Conservation (phyloP, 1,140 invertebrate species). For the Dinoponera quadriceps region DNA sequence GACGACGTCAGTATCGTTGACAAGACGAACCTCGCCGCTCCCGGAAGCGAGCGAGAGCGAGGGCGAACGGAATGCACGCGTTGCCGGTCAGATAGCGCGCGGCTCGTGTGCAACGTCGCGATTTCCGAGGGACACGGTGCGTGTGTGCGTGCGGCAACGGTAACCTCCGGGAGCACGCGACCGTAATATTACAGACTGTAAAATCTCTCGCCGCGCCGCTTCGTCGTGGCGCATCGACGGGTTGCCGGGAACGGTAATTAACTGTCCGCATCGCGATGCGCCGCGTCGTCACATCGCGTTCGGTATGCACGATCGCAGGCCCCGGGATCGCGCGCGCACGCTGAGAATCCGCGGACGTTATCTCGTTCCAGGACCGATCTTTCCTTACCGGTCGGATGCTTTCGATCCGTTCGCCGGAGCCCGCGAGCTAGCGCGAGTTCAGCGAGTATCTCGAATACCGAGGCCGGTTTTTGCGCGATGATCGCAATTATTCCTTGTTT, state of each 20-base stretch:
- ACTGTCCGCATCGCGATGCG: conserved; percentile 49
- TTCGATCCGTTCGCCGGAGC: conserved; percentile 40
- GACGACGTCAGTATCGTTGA: conserved; percentile 40
- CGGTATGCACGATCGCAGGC: conserved; percentile 15
- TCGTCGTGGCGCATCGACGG: conserved; percentile 6
- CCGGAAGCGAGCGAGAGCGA: conserved; percentile 17
- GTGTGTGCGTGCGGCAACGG: conserved; percentile 27
- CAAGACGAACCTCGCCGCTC: conserved; percentile 28
- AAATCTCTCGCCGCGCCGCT: conserved; percentile 41
- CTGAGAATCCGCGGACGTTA: conserved; percentile 35
- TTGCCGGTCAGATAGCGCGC: conserved; percentile 23
- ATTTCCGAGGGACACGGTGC: conserved; percentile 31
- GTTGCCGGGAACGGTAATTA: conserved; percentile 55
- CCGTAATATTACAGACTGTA: conserved; percentile 55
- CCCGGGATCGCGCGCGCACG: conserved; percentile 38
- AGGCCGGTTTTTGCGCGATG: not conserved
- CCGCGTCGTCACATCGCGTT: conserved; percentile 40
- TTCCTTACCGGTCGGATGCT: conserved; percentile 22
- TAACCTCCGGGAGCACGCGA: conserved; percentile 56
- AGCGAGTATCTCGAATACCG: not conserved
- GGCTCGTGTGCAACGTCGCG: conserved; percentile 28
- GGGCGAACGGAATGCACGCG: conserved; percentile 30
- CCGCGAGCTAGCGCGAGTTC: conserved; percentile 15
- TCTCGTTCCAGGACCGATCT: conserved; percentile 32
- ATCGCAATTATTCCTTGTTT: no score